A percentile compares a stretch with the other conserved stretches of the same genome.
Evolutionary conservation across 2,888 invertebrate genomes (phyloP).

Genomic region (Seira musarum): DNA sequence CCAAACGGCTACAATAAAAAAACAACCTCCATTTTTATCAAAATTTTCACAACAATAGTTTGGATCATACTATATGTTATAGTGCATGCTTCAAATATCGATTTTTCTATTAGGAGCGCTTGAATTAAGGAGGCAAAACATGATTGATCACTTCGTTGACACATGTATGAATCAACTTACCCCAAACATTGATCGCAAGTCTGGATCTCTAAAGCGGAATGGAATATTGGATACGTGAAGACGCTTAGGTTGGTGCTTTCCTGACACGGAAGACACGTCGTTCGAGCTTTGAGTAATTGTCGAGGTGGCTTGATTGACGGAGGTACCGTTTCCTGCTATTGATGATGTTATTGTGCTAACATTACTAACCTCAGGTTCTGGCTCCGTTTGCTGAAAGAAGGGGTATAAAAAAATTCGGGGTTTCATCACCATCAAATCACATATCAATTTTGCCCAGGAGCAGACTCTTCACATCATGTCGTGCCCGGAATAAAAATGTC

Average conservation of each 20-base stretch:
- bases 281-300: slow-evolving; percentile 65
- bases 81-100: too few relatives aligned
- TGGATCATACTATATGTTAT: too few relatives aligned
- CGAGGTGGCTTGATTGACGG: slow-evolving; percentile 65
- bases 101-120: too few relatives aligned
- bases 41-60: too few relatives aligned
- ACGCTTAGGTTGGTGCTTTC: slow-evolving; percentile 81
- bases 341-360: slow-evolving; percentile 71
- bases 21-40: too few relatives aligned
- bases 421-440: background rate
- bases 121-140: too few relatives aligned
- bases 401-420: slow-evolving; percentile 23
- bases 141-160: too few relatives aligned
- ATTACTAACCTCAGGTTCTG: slow-evolving; percentile 74
- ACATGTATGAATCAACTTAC: slow-evolving; percentile 79
- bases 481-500: background rate
- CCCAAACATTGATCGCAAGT: slow-evolving; percentile 98
- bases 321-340: slow-evolving; percentile 73
- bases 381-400: slow-evolving; percentile 77
- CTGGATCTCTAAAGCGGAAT: slow-evolving; percentile 99
- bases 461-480: background rate
- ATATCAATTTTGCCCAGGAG: background rate
- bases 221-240: slow-evolving; percentile 99
- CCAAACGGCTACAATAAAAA: slow-evolving; percentile 94
- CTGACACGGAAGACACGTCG: slow-evolving; percentile 61